Evolutionary conservation across 2,888 invertebrate species (phyloP).

Genomic region (Adineta ricciae): DNA sequence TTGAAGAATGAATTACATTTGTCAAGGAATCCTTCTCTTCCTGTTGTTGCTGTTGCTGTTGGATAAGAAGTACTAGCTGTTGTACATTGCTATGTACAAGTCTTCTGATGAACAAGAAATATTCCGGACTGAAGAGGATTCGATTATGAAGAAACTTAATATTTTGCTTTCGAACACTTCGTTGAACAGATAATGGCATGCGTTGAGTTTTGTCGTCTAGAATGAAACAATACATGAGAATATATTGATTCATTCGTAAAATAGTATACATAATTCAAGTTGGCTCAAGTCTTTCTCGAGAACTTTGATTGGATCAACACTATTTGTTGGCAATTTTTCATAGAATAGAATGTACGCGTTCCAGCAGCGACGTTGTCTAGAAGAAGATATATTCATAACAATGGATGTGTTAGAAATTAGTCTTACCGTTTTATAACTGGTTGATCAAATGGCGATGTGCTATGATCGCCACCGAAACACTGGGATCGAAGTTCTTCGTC

Average conservation of each 20-base stretch:
- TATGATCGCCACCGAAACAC: constrained; percentile 93
- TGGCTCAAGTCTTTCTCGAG: not conserved
- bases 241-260: not conserved
- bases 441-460: constrained; percentile 44
- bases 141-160: constrained; percentile 88
- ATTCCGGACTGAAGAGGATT: constrained; percentile 84
- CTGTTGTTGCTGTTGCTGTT: not conserved
- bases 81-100: constrained; percentile 48
- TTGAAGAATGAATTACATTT: not conserved
- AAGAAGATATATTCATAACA: not conserved
- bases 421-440: not conserved
- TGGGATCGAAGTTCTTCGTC: constrained; percentile 95
- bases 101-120: constrained; percentile 86
- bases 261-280: not conserved
- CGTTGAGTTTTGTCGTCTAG: constrained; percentile 41
- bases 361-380: constrained; percentile 91
- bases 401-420: not conserved
- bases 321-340: constrained; percentile 59
- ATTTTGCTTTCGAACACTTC: constrained; percentile 82
- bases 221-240: not conserved
- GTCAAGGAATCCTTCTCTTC: not conserved
- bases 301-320: not conserved
- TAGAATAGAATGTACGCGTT: constrained; percentile 97
- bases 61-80: not conserved
- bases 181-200: constrained; percentile 81